A percentile compares a stretch with the other conserved stretches of the same genome.
phyloP scores from a whole-genome alignment of 2,113 vertebrate genomes.

The Vulpes vulpes region DNA sequence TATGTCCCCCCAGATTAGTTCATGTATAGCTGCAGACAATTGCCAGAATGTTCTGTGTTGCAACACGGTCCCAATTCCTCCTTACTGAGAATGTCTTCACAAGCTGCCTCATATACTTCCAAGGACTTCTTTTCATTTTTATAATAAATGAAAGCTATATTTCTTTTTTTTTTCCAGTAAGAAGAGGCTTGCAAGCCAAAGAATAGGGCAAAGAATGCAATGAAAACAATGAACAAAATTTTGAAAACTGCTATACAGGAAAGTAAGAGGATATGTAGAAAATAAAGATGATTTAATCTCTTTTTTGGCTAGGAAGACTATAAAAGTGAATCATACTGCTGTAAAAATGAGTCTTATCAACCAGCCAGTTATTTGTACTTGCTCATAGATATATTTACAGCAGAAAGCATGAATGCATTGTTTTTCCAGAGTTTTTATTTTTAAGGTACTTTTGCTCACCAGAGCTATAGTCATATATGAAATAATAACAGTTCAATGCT shows the following conservation, averaged over 20 bases:
- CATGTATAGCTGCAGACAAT: not conserved
- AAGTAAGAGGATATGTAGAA: slow-evolving; percentile 13
- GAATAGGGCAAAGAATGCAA: not conserved
- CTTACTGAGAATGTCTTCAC: not conserved
- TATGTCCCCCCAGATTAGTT: not conserved
- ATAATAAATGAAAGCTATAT: slow-evolving; percentile 30
- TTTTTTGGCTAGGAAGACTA: slow-evolving; percentile 7
- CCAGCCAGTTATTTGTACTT: not conserved
- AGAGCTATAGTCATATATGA: not conserved
- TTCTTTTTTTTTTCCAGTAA: not conserved
- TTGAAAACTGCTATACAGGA: not conserved
- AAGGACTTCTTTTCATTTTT: slow-evolving; percentile 11
- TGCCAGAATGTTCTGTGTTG: no score
- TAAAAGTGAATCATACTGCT: slow-evolving; percentile 5
- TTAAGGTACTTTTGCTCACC: not conserved
- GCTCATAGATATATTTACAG: not conserved
- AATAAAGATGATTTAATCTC: slow-evolving; percentile 56
- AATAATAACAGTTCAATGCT: not conserved
- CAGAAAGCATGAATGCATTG: not conserved
- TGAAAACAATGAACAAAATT: slow-evolving; percentile 41
- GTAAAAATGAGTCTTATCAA: slow-evolving; percentile 35
- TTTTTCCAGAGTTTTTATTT: slow-evolving; percentile 17
- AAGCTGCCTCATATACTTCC: not conserved
- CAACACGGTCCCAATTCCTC: not conserved
- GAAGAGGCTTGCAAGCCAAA: slow-evolving; percentile 36